Conservation (phyloP, 2,888 invertebrate species). For the Ametastegia equiseti region DNA sequence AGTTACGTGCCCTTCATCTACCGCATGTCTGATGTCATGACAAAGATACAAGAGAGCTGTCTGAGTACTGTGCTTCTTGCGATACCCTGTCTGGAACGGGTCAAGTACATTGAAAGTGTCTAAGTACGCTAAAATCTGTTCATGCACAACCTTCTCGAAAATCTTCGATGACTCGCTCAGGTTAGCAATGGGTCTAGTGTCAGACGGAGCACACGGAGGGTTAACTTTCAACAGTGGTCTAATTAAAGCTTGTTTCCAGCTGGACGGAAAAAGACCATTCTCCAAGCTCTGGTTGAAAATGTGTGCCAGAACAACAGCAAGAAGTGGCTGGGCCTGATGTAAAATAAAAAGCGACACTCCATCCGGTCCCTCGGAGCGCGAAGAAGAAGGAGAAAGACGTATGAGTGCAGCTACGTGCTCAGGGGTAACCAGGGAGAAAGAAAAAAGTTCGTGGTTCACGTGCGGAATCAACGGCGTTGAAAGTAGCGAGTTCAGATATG, state of each 20-base stretch:
- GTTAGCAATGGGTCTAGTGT: background rate
- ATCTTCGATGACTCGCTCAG: background rate
- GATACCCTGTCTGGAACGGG: background rate
- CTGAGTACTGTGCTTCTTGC: background rate
- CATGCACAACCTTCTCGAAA: background rate
- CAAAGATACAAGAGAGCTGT: background rate
- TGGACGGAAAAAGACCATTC: background rate
- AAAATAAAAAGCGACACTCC: background rate
- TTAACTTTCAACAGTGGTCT: background rate
- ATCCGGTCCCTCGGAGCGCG: background rate
- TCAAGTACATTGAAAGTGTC: slow-evolving; percentile 1
- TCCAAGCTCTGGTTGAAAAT: background rate
- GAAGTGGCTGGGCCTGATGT: background rate
- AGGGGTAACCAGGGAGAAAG: background rate
- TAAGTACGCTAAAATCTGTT: background rate
- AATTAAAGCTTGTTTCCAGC: background rate
- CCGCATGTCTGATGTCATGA: background rate
- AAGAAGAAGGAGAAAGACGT: background rate
- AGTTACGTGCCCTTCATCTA: background rate
- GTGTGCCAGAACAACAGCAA: background rate
- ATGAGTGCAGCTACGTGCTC: background rate
- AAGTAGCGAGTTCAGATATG: background rate
- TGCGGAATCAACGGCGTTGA: background rate
- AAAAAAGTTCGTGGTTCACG: background rate
- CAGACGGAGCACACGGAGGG: background rate